A percentile compares a stretch with the other conserved stretches of the same genome.
Evolutionary conservation across 1,140 invertebrate species (phyloP).

Genomic region (Thaumatotibia leucotreta): DNA sequence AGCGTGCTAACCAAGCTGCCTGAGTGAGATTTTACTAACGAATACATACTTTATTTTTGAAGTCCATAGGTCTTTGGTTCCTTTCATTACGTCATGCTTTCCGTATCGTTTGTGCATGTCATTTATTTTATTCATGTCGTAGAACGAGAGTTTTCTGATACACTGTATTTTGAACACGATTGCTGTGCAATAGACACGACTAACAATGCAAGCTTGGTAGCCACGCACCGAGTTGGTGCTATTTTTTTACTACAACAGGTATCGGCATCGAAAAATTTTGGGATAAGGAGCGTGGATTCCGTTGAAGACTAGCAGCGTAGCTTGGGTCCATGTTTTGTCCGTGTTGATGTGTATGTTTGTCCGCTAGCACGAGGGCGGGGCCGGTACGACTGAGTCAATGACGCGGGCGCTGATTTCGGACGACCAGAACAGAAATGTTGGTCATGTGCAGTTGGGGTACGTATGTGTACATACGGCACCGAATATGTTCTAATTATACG

Average conservation of each 20-base stretch:
- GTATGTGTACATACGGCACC: slow-evolving; percentile 79
- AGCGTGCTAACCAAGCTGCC: slow-evolving; percentile 73
- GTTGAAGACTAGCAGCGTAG: neutral
- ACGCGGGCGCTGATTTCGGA: slow-evolving; percentile 93
- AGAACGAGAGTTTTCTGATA: slow-evolving; percentile 26
- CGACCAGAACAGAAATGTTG: slow-evolving; percentile 90
- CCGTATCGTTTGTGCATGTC: slow-evolving; percentile 66
- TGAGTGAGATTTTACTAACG: slow-evolving; percentile 74
- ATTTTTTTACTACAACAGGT: slow-evolving; percentile 75
- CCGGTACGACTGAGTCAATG: slow-evolving; percentile 93
- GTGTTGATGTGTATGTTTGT: slow-evolving; percentile 77
- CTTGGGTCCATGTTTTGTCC: slow-evolving; percentile 56
- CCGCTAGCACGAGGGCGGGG: slow-evolving; percentile 92
- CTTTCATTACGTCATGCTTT: slow-evolving; percentile 65
- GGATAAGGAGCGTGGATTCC: too few relatives aligned
- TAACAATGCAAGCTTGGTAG: slow-evolving; percentile 56
- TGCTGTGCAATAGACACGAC: slow-evolving; percentile 47
- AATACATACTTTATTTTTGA: slow-evolving; percentile 72
- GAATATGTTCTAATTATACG: slow-evolving; percentile 43
- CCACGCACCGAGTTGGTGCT: slow-evolving; percentile 51
- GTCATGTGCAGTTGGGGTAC: slow-evolving; percentile 94
- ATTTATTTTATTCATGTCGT: slow-evolving; percentile 52
- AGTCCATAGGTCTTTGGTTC: slow-evolving; percentile 53
- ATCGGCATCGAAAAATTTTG: too few relatives aligned
- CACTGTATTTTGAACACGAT: slow-evolving; percentile 51